These are phyloP conservation scores for Atherinomorus stipes DNA, from an alignment of 2,113 vertebrate species.

Conservation along the genomic window DNA sequence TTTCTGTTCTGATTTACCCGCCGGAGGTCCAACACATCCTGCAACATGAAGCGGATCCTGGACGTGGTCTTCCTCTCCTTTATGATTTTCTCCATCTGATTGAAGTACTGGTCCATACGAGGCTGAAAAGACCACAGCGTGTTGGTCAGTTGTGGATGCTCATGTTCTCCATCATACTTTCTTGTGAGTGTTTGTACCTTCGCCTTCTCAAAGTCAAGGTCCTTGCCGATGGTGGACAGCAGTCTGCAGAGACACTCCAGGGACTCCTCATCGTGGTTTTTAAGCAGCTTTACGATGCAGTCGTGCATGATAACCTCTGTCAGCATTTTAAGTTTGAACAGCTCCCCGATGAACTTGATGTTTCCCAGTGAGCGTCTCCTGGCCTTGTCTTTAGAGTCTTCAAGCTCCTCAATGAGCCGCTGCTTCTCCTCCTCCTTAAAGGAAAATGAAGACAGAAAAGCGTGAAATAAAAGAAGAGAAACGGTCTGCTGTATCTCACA, in stretches of 20 bases:
- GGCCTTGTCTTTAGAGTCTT: slow-evolving; percentile 90
- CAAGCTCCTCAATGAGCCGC: slow-evolving; percentile 89
- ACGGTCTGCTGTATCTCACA: too few species aligned
- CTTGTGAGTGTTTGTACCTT: slow-evolving; percentile 81
- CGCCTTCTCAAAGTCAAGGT: slow-evolving; percentile 96
- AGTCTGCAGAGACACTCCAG: slow-evolving; percentile 96
- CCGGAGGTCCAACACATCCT: slow-evolving; percentile 94
- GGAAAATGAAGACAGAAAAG: background rate
- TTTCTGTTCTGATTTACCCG: slow-evolving; percentile 79
- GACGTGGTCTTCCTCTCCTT: slow-evolving; percentile 97
- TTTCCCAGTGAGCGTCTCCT: slow-evolving; percentile 94
- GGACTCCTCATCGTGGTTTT: slow-evolving; percentile 96
- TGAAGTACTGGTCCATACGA: slow-evolving; percentile 98
- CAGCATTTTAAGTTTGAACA: slow-evolving; percentile 99
- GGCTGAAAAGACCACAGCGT: slow-evolving; percentile 81
- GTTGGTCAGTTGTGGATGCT: background rate
- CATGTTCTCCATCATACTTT: background rate
- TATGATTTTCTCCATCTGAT: slow-evolving; percentile 98
- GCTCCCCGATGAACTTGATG: slow-evolving; percentile 98
- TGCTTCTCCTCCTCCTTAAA: slow-evolving; percentile 90
- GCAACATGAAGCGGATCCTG: slow-evolving; percentile 97
- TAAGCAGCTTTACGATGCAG: slow-evolving; percentile 96
- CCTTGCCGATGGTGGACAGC: slow-evolving; percentile 97
- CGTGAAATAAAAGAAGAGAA: background rate
- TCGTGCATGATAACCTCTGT: slow-evolving; percentile 99